Evolutionary conservation across 2,797 vertebrate species (phyloP), one percentile per base, ranked within the genome.

Genomic region (Podarcis lilfordi): DNA sequence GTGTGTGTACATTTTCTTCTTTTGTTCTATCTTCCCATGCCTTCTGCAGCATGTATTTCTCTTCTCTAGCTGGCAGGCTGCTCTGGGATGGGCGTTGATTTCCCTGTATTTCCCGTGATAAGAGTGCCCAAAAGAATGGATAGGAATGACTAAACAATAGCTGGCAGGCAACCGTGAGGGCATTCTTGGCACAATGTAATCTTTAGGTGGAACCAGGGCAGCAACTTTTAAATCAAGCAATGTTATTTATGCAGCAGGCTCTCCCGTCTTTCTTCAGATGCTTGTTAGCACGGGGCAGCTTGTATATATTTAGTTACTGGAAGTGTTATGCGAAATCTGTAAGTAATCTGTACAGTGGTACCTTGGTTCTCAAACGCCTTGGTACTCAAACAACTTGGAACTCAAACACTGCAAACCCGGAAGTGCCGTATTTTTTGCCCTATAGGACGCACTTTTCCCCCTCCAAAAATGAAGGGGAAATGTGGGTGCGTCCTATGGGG

Each of bases 51-150:
- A 82, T 3, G 21, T 35, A 50, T 59, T 45, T 40, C 50, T 85
- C 85, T 91, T 89, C 88, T 81, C 5, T 80, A 66, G 69, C 61
- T 43, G 37, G 59, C 75, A 91, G 92, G 88, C 69, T 10, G 4
- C 2, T 86, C 9, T 66, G 84, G 76, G 80, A 72, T 86, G 21
- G 87, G 74, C 8, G 76, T 2, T 91, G 81, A 0, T 80, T 89
- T 86, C 90, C 84, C 93, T 94, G 35, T 50, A 66, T 45, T 84
- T 92, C 87, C 81, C 84, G 76, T 66, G 91, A 94, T 83, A 88
- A 91, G 82, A 85, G 59, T 66, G 89, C 93, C 83, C 91, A 82
- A 91, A 84, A 88, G 91, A 91, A 72, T 80, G 0, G 37, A 84
- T 9, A 43, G 91, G 89, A 92, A 91, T 27, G 35, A 64, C 1